Base-by-base conservation (phyloP, 2,888 invertebrate genomes). In the Lydus trimaculatus region DNA sequence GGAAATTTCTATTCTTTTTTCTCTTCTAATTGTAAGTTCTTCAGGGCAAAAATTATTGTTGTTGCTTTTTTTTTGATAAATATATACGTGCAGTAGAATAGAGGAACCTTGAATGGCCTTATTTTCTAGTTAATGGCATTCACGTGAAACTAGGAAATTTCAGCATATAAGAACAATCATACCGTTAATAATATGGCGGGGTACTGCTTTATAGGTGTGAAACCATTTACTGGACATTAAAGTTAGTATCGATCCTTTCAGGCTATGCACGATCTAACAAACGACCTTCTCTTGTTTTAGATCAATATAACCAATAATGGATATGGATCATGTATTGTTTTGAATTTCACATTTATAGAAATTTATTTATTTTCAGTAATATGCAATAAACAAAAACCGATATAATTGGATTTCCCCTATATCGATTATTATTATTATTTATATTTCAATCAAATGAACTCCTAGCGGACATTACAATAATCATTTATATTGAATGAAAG, bases 61-160 rank as follows among this genome's bases (percentile, higher is more conserved):
- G 11, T 52, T 52, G 3, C 23, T 43, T 43, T 52, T n/a, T 60
- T 60, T 60, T 33, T 31, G 33, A 60, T 60, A 17, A n/a, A n/a
- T n/a, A n/a, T n/a, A n/a, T n/a, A n/a, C n/a, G n/a, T n/a, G n/a
- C n/a, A n/a, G n/a, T 33, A 36, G 23, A 36, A 6, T 33, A 60
- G 31, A 60, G 31, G 33, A n/a, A 61, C 68, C 68, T 68, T 68
- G 68, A 68, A 68, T 62, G 68, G 61, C 68, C 68, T 68, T 68
- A 68, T 68, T 68, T 67, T 68, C 56, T 52, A 52, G 15, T 48
- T 60, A 60, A 60, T 60, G 60, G 60, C 23, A 33, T 60, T 60
- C 60, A 17, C 60, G 60, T 60, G 60, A 60, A 52, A 60, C 60
- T 60, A 60, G 60, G 60, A 60, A 60, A 60, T 60, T 60, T 60